Base-by-base conservation (phyloP, 2,888 invertebrate genomes). In the Andrena dorsata region DNA sequence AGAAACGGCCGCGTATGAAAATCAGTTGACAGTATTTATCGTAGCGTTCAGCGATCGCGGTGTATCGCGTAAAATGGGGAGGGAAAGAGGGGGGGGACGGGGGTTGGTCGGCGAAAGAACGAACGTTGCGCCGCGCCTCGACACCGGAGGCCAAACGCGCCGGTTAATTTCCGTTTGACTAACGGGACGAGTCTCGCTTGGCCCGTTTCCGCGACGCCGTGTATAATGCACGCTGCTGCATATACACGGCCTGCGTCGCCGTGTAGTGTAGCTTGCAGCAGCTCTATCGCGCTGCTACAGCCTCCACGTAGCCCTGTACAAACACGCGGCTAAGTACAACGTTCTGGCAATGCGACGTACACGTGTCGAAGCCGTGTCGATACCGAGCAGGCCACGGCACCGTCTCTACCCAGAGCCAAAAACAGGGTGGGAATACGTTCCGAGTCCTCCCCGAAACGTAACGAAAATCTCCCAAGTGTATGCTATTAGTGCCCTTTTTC, bases 151-250 rank as follows among this genome's bases (percentile, higher is more conserved):
- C 73, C 66, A 68, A 80, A 76, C 65, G 70, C 65, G 53, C 49
- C 41, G 63, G 83, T 76, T 84, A 83, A 83, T 83, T 84, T 84
- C 83, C 84, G 84, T 83, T 83, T 66, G 76, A 56, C 78, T 61
- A 64, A 72, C 65, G 80, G 76, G 68, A 80, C 79, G 76, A 79
- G 71, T 76, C 68, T 74, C 41, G 61, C 66, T 66, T 53, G 53
- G 49, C 61, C 49, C 77, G 76, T 76, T 80, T 76, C 69, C 79
- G 76, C 26, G 61, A 58, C 60, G 32, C 53, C 41, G 53, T 74
- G 60, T 74, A 73, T 74, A 60, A 86, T 75, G 64, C 68, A 80
- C 7, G 35, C 28, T 16, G 56, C 23, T 51, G n/a, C 23, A 51
- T 35, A 20, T 20, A 69, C 58, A 28, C 47, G 16, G 16, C 20